A percentile compares a stretch with the other conserved stretches of the same genome.
Conservation (phyloP, 2,797 vertebrate species). For the Lophius americanus region DNA sequence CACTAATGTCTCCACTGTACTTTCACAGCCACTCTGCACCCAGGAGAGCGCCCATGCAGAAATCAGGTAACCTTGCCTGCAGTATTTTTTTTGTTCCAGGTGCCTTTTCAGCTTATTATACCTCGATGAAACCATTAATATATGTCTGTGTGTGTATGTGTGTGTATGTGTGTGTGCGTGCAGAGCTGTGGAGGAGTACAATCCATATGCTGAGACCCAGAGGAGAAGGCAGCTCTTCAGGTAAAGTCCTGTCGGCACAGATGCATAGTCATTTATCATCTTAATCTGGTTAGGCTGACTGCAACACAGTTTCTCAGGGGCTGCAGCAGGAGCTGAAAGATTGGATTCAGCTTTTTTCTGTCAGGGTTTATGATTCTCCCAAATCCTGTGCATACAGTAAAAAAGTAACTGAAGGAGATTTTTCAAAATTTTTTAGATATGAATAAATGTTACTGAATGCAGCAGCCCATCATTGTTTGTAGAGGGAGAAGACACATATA, state of each 20-base stretch:
- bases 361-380: slow-evolving; percentile 13
- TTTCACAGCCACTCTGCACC: slow-evolving; percentile 88
- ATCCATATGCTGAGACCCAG: slow-evolving; percentile 90
- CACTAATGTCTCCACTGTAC: slow-evolving; percentile 67
- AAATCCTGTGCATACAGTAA: background rate
- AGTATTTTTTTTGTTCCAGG: slow-evolving; percentile 39
- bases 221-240: slow-evolving; percentile 95
- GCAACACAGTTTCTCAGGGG: slow-evolving; percentile 34
- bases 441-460: slow-evolving; percentile 2
- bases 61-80: slow-evolving; percentile 87
- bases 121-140: slow-evolving; percentile 69
- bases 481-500: too few relatives aligned
- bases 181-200: slow-evolving; percentile 86
- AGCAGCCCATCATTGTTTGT: slow-evolving; percentile 10
- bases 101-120: slow-evolving; percentile 66
- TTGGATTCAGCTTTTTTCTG: slow-evolving; percentile 17
- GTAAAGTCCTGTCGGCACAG: slow-evolving; percentile 80
- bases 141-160: slow-evolving; percentile 28
- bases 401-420: slow-evolving; percentile 6
- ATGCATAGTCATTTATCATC: slow-evolving; percentile 66
- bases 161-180: slow-evolving; percentile 34
- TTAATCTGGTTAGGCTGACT: slow-evolving; percentile 61
- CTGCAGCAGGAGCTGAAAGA: slow-evolving; percentile 42
- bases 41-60: slow-evolving; percentile 91
- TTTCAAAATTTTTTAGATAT: slow-evolving; percentile 18